Evolutionary conservation across 2,113 vertebrate species (phyloP), one percentile per base, ranked within the genome.

Genomic region (Tretioscincus oriximinensis): DNA sequence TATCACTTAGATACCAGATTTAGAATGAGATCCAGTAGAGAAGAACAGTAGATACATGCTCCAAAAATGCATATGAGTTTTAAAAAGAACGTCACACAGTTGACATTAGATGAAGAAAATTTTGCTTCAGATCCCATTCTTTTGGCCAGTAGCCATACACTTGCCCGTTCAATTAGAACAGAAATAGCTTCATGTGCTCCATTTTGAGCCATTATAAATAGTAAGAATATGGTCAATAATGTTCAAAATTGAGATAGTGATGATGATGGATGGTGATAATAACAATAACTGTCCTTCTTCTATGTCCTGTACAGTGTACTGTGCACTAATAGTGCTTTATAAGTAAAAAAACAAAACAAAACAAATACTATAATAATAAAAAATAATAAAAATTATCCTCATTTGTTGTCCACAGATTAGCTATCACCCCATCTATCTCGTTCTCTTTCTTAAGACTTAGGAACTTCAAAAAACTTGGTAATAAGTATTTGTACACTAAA

Each of bases 371-470:
- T 41, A 41, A 41, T 41, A 41, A 41, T 2, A 4, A 5, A 41
- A 41, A 41, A 41, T 41, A 41, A 41, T 41, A 41, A 41, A 10
- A 75, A 82, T 54, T 63, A 31, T 83, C 20, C 24, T 71, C 10
- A 1, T 20, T 72, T 54, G 64, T 31, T 47, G n/a, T 29, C 22
- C 80, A 31, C 0, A 2, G 51, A 76, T 21, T 31, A 81, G 41
- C 41, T 9, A 28, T 60, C 58, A 79, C 0, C 63, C 54, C 58
- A 89, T 16, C n/a, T 1, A 67, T 65, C 80, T 63, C 0, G 2
- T 83, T 65, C 65, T 72, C 14, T 22, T 80, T 65, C 65, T 86
- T 84, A 80, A 70, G 12, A 61, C 10, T 70, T 68, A 84, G 69
- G 68, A 80, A 85, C 61, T 86, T 86, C 31, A 71, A 16, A 63